A percentile compares a stretch with the other conserved stretches of the same genome.
Conservation (phyloP, 2,797 vertebrate species). For the Pangasius sanitwongsei region DNA sequence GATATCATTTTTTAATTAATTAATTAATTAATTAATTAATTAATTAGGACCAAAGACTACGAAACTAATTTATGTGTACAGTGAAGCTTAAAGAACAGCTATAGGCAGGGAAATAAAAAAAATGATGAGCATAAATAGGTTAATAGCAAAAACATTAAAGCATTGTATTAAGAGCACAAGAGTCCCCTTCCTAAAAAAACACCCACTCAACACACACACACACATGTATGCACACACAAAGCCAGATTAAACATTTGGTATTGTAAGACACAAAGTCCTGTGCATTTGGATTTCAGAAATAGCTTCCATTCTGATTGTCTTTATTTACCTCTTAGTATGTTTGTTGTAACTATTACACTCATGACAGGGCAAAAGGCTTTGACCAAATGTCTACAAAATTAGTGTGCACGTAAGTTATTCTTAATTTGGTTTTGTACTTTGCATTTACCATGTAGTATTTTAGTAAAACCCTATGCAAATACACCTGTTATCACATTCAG, state of each 20-base stretch:
- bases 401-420: neutral
- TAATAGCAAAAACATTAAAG: neutral
- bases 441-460: neutral
- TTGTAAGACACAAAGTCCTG: neutral
- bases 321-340: neutral
- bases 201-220: neutral
- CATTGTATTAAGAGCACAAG: neutral
- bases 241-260: neutral
- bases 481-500: neutral
- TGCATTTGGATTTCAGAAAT: neutral
- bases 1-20: neutral
- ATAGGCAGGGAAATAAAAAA: neutral
- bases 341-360: neutral
- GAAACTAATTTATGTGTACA: neutral
- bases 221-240: neutral
- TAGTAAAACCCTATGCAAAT: neutral
- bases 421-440: neutral
- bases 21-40: neutral
- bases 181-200: neutral
- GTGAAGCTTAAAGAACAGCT: neutral
- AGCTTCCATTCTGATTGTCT: neutral
- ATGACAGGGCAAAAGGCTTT: neutral
- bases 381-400: neutral
- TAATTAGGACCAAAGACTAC: neutral
- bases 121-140: neutral